A percentile compares a stretch with the other conserved stretches of the same genome.
Conservation (phyloP, 2,113 vertebrate genomes). For the Ammodramus savannarum region DNA sequence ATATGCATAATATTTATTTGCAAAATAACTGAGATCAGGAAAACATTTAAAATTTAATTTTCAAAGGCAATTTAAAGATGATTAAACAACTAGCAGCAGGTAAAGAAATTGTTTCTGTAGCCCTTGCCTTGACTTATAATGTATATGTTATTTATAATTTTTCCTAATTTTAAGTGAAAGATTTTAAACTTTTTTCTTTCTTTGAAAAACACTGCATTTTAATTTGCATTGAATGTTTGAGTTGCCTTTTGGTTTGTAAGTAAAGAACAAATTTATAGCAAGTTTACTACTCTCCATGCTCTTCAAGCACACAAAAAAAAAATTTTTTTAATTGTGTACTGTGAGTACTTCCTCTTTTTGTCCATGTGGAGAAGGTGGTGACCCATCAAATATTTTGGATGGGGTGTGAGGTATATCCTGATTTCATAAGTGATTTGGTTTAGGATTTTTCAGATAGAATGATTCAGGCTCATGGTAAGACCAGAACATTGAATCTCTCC, state of each 20-base stretch:
- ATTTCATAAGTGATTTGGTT: not conserved
- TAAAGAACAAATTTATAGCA: not conserved
- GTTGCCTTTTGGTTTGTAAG: not conserved
- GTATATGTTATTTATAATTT: not conserved
- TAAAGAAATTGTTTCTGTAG: not conserved
- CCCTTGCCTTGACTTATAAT: not conserved
- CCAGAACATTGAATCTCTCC: not conserved
- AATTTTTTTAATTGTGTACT: not conserved
- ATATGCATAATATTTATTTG: not conserved
- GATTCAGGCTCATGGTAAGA: not conserved
- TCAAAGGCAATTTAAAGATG: not conserved
- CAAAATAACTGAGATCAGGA: not conserved
- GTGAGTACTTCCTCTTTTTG: not conserved
- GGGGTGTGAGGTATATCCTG: not conserved
- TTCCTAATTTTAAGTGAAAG: not conserved
- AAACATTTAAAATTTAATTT: not conserved
- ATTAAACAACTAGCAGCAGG: not conserved
- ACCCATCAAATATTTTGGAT: not conserved
- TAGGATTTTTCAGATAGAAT: not conserved
- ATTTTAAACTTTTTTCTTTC: not conserved
- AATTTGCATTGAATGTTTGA: not conserved
- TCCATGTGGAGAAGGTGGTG: not conserved
- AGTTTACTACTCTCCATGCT: not conserved
- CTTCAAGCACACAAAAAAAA: not conserved
- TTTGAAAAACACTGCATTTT: not conserved